Conservation (phyloP, 1,140 invertebrate genomes). For the Drosophila subobscura region DNA sequence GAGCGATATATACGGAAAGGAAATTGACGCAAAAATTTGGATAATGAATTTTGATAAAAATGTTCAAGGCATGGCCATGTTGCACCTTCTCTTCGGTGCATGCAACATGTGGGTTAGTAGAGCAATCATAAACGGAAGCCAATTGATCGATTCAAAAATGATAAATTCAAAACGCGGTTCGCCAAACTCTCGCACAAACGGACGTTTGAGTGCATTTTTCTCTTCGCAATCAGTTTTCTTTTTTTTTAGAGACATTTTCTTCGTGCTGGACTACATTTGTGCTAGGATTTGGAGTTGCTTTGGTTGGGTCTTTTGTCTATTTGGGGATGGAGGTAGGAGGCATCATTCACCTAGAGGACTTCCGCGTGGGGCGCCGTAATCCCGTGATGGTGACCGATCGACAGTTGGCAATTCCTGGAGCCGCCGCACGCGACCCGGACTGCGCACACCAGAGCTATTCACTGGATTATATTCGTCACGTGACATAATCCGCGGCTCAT, state of each 20-base stretch:
- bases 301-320: slow-evolving; percentile 11
- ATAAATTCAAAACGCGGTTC: slow-evolving; percentile 10
- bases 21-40: slow-evolving; percentile 44
- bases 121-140: slow-evolving; percentile 32
- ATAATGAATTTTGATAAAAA: slow-evolving; percentile 28
- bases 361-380: slow-evolving; percentile 87
- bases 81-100: not conserved
- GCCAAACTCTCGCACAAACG: slow-evolving; percentile 54
- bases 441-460: slow-evolving; percentile 83
- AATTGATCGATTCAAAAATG: slow-evolving; percentile 33
- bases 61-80: slow-evolving; percentile 9
- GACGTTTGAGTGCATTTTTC: slow-evolving; percentile 9
- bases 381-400: slow-evolving; percentile 91
- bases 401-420: slow-evolving; percentile 91
- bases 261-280: slow-evolving; percentile 64
- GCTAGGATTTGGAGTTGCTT: slow-evolving; percentile 19
- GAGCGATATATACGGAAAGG: slow-evolving; percentile 29
- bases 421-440: slow-evolving; percentile 84
- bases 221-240: slow-evolving; percentile 4
- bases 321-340: slow-evolving; percentile 13
- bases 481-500: slow-evolving; percentile 87
- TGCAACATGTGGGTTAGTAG: slow-evolving; percentile 33
- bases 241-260: slow-evolving; percentile 4
- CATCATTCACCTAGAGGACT: slow-evolving; percentile 85
- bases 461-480: slow-evolving; percentile 88